Evolutionary conservation across 2,113 vertebrate genomes (phyloP).

Genomic region (Carassius gibelio): DNA sequence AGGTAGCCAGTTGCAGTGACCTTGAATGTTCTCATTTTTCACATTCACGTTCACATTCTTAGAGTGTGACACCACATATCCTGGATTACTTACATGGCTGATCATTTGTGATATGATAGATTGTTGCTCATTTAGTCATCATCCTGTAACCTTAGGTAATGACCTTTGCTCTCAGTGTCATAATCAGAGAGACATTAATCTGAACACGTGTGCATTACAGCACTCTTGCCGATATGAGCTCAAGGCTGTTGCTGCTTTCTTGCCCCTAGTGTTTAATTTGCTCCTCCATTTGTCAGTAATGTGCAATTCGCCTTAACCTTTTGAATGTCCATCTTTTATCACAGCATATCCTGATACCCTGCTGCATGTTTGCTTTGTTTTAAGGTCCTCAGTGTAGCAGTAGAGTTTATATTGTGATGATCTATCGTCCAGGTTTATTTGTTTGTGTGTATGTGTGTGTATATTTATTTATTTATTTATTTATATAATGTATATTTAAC

Average conservation of each 20-base stretch:
- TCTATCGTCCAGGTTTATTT: too few relatives aligned
- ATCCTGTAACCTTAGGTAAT: constrained; percentile 13
- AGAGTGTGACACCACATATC: not conserved
- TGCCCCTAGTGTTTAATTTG: constrained; percentile 5
- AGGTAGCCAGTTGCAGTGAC: not conserved
- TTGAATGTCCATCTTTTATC: constrained; percentile 36
- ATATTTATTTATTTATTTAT: too few relatives aligned
- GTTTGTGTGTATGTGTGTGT: too few relatives aligned
- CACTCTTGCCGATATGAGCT: not conserved
- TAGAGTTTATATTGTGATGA: not conserved
- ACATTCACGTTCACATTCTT: not conserved
- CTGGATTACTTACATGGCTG: not conserved
- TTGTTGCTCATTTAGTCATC: constrained; percentile 28
- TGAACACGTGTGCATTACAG: not conserved
- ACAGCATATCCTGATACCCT: not conserved
- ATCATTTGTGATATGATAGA: constrained; percentile 17
- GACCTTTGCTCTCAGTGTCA: constrained; percentile 17
- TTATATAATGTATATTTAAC: too few relatives aligned
- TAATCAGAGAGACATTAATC: constrained; percentile 31
- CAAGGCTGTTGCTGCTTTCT: not conserved
- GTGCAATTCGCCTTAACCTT: not conserved
- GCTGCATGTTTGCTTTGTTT: not conserved
- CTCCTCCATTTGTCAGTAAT: not conserved
- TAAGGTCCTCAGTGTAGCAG: not conserved
- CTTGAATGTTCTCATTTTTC: not conserved